Evolutionary conservation across 2,113 vertebrate genomes (phyloP).

Genomic region (Abramis brama): DNA sequence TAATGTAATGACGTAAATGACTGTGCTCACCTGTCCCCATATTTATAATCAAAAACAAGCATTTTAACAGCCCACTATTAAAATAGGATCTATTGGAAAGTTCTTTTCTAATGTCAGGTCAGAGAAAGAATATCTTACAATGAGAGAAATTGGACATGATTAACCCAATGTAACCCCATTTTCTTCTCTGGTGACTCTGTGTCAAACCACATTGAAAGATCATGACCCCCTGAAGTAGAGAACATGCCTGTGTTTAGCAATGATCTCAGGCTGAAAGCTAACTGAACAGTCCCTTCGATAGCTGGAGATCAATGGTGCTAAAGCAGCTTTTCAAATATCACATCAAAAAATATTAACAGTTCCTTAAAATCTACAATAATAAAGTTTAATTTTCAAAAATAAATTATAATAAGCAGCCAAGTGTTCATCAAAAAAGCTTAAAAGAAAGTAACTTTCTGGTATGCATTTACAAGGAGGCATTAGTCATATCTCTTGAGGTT

Average conservation of each 20-base stretch:
- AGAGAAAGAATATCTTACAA: conserved; percentile 54
- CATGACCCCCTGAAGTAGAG: conserved; percentile 56
- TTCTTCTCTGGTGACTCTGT: conserved; percentile 61
- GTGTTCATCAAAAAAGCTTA: neutral
- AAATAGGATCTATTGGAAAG: conserved; percentile 16
- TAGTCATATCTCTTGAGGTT: too few species aligned
- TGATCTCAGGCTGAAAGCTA: conserved; percentile 55
- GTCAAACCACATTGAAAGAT: conserved; percentile 55
- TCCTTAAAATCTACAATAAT: neutral
- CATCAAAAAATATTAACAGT: neutral
- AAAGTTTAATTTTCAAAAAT: neutral
- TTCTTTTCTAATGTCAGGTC: conserved; percentile 47
- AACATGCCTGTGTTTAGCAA: conserved; percentile 67
- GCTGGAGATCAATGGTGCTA: neutral
- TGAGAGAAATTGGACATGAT: conserved; percentile 70
- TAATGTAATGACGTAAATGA: neutral
- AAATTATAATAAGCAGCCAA: neutral
- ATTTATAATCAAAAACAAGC: neutral
- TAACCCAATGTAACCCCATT: conserved; percentile 71
- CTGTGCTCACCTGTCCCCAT: neutral
- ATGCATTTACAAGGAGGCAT: too few species aligned
- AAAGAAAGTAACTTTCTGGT: neutral
- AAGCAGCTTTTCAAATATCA: neutral
- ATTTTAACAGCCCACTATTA: neutral
- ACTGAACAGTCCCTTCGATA: conserved; percentile 12